A percentile compares a stretch with the other conserved stretches of the same genome.
Evolutionary conservation across 2,113 vertebrate genomes (phyloP).

Genomic region (Muntiacus muntjak): DNA sequence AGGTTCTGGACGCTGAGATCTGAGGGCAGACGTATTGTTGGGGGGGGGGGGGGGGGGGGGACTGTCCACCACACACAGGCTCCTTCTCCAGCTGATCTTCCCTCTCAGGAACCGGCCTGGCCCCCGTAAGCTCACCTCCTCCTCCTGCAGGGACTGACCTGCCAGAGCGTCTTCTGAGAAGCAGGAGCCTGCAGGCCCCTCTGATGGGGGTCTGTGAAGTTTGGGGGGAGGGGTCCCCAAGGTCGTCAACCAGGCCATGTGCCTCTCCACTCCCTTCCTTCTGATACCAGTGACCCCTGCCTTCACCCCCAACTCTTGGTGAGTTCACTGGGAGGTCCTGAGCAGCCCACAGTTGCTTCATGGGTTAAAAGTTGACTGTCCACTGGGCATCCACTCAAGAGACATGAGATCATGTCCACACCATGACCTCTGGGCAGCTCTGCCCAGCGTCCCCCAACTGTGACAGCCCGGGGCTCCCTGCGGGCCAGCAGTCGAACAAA

Average conservation of each 20-base stretch:
- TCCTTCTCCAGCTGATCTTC: background rate
- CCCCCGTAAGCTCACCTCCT: background rate
- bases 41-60: background rate
- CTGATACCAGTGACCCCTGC: background rate
- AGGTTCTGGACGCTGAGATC: background rate
- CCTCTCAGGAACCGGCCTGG: background rate
- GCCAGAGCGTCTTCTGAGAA: background rate
- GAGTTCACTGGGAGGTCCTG: background rate
- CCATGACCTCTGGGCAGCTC: background rate
- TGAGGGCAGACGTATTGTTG: background rate
- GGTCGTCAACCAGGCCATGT: fast-evolving
- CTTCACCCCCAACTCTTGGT: background rate
- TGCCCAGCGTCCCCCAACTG: fast-evolving
- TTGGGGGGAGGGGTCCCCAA: background rate
- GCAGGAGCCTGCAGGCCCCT: background rate
- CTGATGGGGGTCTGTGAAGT: background rate
- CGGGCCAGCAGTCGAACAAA: background rate
- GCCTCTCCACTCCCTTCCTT: background rate
- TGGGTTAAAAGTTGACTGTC: background rate
- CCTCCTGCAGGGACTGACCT: background rate
- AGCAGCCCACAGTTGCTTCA: too few species aligned
- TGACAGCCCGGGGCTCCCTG: fast-evolving
- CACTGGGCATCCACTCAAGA: background rate
- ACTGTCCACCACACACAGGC: background rate
- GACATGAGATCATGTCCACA: background rate